Evolutionary conservation across 2,888 invertebrate species (phyloP).

Genomic region (Drosophila peninsularis): DNA sequence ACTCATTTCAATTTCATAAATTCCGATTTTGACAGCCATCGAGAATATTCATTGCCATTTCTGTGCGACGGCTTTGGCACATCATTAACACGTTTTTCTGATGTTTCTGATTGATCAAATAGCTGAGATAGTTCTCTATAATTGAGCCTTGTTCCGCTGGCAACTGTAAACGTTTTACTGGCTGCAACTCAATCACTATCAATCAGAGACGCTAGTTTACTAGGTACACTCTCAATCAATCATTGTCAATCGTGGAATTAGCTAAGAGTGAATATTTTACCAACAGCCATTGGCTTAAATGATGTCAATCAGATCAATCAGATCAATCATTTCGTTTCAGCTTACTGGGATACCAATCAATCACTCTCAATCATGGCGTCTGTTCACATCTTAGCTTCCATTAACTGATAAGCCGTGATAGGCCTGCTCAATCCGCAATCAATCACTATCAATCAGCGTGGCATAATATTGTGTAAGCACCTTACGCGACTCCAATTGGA

Average conservation of each 20-base stretch:
- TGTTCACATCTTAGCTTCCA: not conserved
- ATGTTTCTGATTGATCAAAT: not conserved
- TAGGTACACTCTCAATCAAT: not conserved
- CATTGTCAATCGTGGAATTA: not conserved
- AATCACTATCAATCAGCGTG: constrained; percentile 7
- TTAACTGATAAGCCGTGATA: too few species aligned
- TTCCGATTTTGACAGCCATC: constrained; percentile 32
- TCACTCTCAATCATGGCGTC: not conserved
- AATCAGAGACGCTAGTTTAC: not conserved
- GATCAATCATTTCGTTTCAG: not conserved
- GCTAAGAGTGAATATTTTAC: too few species aligned
- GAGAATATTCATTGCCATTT: constrained; percentile 26
- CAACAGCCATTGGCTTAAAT: too few species aligned
- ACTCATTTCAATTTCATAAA: constrained; percentile 36
- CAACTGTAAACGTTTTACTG: not conserved
- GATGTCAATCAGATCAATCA: too few species aligned
- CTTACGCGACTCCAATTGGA: not conserved
- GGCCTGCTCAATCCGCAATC: not conserved
- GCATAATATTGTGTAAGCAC: not conserved
- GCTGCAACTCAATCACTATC: not conserved
- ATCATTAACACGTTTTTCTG: constrained; percentile 21
- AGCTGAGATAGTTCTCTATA: not conserved
- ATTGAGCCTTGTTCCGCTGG: not conserved
- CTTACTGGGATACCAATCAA: not conserved
- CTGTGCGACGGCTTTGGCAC: constrained; percentile 8